Evolutionary conservation across 2,888 invertebrate genomes (phyloP), one percentile per base, ranked within the genome.

Genomic region (Pimpla rufipes): DNA sequence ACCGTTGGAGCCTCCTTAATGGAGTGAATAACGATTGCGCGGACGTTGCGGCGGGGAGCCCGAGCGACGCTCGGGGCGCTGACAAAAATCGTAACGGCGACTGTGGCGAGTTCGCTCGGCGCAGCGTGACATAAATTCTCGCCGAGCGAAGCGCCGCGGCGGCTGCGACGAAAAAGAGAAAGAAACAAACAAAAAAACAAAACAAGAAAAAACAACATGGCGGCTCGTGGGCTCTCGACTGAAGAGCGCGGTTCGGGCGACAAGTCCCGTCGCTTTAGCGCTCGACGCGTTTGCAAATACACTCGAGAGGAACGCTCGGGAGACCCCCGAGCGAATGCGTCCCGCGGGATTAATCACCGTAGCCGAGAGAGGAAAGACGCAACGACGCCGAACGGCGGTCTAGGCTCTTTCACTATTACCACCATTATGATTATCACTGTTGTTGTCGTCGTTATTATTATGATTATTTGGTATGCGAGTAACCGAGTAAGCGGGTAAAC

Each of bases 401-500:
- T 23, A 23, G 16, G 10, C 42, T 71, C 45, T 57, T 29, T 45
- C 23, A n/a, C 40, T 23, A 10, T 55, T 55, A 52, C 18, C 52
- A 40, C 37, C 52, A 21, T 70, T 52, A 13, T 67, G 23, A 11
- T 67, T 23, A 47, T 47, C 13, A 47, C 52, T 50, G 16, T 52
- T 68, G n/a, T 68, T 52, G 8, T 68, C 52, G 29, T 52, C 13
- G 13, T 66, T 66, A 45, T 62, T 62, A 62, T 62, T 29, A 29
- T 59, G 11, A 4, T 35, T 59, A 8, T 47, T 52, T 52, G 35
- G 50, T 23, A 45, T 70, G 55, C 70, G 23, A 70, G 70, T 70
- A 83, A 76, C 76, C 85, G 80, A 85, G 77, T 66, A 66, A 81
- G 83, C 76, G 81, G 75, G 76, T 79, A 79, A 82, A 79, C 79